Evolutionary conservation across 2,888 invertebrate genomes (phyloP).

Genomic region (Malacosoma neustria): DNA sequence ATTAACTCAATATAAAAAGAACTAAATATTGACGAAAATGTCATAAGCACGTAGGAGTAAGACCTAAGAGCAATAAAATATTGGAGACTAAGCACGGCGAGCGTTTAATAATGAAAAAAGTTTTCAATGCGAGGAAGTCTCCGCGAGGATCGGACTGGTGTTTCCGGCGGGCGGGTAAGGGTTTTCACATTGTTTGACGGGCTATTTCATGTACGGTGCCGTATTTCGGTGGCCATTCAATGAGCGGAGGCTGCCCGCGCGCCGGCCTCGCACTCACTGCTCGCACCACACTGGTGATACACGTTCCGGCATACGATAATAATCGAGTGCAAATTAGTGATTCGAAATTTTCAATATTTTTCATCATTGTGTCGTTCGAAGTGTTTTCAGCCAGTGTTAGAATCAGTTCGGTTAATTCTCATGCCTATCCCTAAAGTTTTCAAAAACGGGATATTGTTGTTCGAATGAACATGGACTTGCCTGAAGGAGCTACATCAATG

Average conservation of each 20-base stretch:
- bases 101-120: no score
- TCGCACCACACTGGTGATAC: conserved; percentile 49
- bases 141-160: conserved; percentile 45
- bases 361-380: conserved; percentile 17
- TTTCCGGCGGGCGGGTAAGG: conserved; percentile 57
- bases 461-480: conserved; percentile 70
- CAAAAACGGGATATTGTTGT: conserved; percentile 40
- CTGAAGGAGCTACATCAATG: conserved; percentile 67
- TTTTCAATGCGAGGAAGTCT: conserved; percentile 29
- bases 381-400: conserved; percentile 43
- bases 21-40: no score
- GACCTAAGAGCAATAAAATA: no score
- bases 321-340: conserved; percentile 43
- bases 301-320: conserved; percentile 30
- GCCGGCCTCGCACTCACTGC: conserved; percentile 59
- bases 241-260: conserved; percentile 69
- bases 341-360: conserved; percentile 22
- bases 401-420: conserved; percentile 19
- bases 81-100: no score
- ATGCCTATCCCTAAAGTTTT: conserved; percentile 25
- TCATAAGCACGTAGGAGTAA: no score
- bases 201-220: conserved; percentile 71
- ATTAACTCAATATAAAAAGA: no score
- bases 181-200: conserved; percentile 71
- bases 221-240: conserved; percentile 74